Conservation (phyloP, 2,888 invertebrate genomes). For the Salticus scenicus region DNA sequence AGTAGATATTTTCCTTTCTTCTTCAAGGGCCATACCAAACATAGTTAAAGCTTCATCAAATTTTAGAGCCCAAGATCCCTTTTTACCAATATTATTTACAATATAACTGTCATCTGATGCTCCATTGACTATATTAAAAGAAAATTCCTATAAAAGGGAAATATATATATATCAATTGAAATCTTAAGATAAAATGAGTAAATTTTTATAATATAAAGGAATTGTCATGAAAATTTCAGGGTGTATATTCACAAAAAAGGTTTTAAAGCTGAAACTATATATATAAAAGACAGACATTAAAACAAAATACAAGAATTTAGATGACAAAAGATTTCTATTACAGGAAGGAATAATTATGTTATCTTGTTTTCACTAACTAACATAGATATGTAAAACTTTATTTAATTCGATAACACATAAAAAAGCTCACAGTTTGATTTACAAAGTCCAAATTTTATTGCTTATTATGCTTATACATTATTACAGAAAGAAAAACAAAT, state of each 20-base stretch:
- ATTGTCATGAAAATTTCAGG: not conserved
- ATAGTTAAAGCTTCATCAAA: conserved; percentile 28
- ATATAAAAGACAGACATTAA: too few species aligned
- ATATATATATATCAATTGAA: not conserved
- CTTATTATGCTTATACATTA: too few species aligned
- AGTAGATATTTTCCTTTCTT: conserved; percentile 34
- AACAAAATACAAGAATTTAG: too few species aligned
- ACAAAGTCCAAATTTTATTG: too few species aligned
- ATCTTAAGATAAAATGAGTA: not conserved
- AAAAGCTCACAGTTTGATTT: too few species aligned
- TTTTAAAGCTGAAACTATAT: too few species aligned
- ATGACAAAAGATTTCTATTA: too few species aligned
- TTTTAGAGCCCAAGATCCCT: conserved; percentile 25
- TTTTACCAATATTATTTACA: conserved; percentile 12
- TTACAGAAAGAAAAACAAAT: too few species aligned
- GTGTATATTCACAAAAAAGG: not conserved
- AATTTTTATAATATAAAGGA: not conserved
- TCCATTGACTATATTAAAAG: conserved; percentile 37
- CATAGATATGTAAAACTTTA: too few species aligned
- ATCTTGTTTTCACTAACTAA: too few species aligned
- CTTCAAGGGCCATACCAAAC: conserved; percentile 34
- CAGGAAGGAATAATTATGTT: too few species aligned
- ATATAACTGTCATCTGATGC: not conserved
- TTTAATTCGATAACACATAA: too few species aligned
- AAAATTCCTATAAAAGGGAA: conserved; percentile 34